Conservation (phyloP, 2,113 vertebrate genomes). For the Colistium nudipinnis region DNA sequence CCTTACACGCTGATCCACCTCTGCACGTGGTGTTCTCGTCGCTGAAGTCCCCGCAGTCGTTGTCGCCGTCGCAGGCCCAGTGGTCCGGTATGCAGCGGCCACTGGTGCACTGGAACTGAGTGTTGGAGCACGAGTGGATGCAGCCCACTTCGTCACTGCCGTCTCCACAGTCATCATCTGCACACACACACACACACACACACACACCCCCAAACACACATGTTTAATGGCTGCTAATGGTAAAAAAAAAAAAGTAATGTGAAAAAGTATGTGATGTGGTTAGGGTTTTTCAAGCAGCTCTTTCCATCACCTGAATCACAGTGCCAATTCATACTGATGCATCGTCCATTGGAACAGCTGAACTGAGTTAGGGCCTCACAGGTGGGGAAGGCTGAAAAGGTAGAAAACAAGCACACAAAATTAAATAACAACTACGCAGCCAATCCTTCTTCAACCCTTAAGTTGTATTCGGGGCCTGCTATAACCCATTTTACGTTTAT, state of each 20-base stretch:
- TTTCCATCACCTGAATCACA: constrained; percentile 91
- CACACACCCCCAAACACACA: constrained; percentile 5
- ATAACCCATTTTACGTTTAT: no score
- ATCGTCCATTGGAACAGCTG: constrained; percentile 92
- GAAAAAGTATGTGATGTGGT: no score
- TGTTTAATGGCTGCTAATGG: not conserved
- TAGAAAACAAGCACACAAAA: not conserved
- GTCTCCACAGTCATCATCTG: constrained; percentile 96
- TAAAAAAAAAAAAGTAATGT: no score
- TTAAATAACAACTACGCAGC: not conserved
- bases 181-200: constrained; percentile 13
- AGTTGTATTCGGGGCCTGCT: no score
- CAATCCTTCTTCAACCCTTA: no score
- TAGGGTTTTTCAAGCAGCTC: not conserved
- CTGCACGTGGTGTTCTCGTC: constrained; percentile 92
- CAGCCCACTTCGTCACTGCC: constrained; percentile 93
- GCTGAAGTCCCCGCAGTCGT: constrained; percentile 97
- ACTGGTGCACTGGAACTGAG: constrained; percentile 90
- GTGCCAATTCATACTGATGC: constrained; percentile 93
- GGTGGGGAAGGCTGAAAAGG: constrained; percentile 89
- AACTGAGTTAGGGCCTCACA: constrained; percentile 93
- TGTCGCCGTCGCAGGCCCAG: constrained; percentile 96
- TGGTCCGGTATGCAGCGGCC: constrained; percentile 93
- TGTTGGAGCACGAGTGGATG: constrained; percentile 86
- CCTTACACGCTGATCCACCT: constrained; percentile 86